Evolutionary conservation across 2,888 invertebrate species (phyloP).

Genomic region (Spisula solida): DNA sequence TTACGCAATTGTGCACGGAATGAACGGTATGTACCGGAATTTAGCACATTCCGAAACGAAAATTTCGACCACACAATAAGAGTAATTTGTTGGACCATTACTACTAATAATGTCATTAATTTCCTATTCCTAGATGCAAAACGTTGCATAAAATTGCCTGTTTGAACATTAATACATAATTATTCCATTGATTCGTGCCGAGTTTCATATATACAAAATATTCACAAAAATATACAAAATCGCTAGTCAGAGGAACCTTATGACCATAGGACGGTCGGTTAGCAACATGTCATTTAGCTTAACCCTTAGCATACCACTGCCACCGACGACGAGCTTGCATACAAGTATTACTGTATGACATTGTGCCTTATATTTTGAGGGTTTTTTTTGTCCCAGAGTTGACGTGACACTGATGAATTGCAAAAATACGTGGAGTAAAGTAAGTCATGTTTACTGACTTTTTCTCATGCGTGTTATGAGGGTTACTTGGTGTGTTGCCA

Average conservation of each 20-base stretch:
- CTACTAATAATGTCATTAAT: neutral
- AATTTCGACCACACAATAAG: neutral
- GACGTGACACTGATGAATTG: neutral
- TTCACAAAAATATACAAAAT: too few species aligned
- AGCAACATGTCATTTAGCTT: too few species aligned
- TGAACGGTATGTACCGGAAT: neutral
- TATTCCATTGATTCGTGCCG: neutral
- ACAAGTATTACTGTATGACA: too few species aligned
- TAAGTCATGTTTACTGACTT: neutral
- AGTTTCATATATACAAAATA: neutral
- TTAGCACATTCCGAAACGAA: constrained; percentile 12
- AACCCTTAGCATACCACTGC: too few species aligned
- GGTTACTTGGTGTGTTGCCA: constrained; percentile 3
- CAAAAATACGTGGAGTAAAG: neutral
- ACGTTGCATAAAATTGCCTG: neutral
- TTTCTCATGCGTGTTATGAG: neutral
- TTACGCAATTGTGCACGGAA: neutral
- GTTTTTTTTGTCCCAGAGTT: neutral
- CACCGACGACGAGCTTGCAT: too few species aligned
- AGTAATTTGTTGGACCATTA: neutral
- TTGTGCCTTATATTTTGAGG: neutral
- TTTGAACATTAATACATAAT: neutral
- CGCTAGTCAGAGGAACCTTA: too few species aligned
- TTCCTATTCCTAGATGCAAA: neutral
- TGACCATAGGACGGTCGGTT: too few species aligned